Evolutionary conservation across 2,797 vertebrate species (phyloP).

Genomic region (Enteromius viviparus): DNA sequence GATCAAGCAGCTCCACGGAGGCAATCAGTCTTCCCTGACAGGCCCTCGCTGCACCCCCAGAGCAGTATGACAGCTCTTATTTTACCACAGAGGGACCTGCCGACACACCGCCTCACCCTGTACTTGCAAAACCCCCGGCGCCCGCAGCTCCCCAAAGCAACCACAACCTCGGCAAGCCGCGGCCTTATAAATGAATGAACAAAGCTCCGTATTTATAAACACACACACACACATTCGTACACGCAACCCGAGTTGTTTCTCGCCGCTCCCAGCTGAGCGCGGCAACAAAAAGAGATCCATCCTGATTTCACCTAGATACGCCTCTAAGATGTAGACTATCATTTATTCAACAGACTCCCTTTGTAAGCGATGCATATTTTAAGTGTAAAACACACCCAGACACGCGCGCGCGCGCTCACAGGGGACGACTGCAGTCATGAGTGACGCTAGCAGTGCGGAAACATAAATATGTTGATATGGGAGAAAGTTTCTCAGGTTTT

Average conservation of each 20-base stretch:
- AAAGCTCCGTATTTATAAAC: slow-evolving; percentile 76
- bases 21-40: slow-evolving; percentile 72
- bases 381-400: slow-evolving; percentile 73
- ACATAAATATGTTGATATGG: slow-evolving; percentile 71
- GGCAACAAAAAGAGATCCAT: slow-evolving; percentile 69
- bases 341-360: slow-evolving; percentile 79
- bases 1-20: slow-evolving; percentile 71
- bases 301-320: slow-evolving; percentile 78
- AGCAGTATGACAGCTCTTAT: slow-evolving; percentile 60
- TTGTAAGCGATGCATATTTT: slow-evolving; percentile 80
- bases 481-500: slow-evolving; percentile 71
- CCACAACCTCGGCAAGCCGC: slow-evolving; percentile 44
- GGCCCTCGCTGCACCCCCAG: slow-evolving; percentile 61
- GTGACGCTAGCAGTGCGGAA: slow-evolving; percentile 71
- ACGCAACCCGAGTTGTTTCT: slow-evolving; percentile 57
- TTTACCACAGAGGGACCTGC: slow-evolving; percentile 58
- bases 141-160: slow-evolving; percentile 47
- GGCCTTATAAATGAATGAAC: slow-evolving; percentile 81
- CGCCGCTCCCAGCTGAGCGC: slow-evolving; percentile 65
- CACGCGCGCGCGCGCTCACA: slow-evolving; percentile 61
- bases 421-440: slow-evolving; percentile 66
- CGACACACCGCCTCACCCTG: slow-evolving; percentile 48
- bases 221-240: slow-evolving; percentile 67
- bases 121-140: slow-evolving; percentile 43
- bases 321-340: slow-evolving; percentile 78